Evolutionary conservation across 2,113 vertebrate genomes (phyloP).

Genomic region (Leptocoma aspasia): DNA sequence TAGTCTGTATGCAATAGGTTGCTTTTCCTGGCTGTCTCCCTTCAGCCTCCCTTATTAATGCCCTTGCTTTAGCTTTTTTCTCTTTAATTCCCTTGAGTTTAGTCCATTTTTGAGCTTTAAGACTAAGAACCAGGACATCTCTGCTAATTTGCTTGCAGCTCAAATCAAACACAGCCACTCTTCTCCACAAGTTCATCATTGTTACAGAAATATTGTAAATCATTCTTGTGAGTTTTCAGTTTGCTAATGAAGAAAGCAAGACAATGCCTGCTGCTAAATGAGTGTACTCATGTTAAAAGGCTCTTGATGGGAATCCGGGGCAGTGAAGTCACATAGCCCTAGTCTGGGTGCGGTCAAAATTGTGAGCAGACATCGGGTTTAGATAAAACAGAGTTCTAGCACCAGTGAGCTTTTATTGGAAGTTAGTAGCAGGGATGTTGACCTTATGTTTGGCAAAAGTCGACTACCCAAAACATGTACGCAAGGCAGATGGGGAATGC

Average conservation of each 20-base stretch:
- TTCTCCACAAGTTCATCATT: neutral
- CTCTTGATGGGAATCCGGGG: slow-evolving; percentile 11
- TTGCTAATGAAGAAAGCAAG: slow-evolving; percentile 39
- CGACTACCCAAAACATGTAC: slow-evolving; percentile 26
- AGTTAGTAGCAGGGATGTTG: slow-evolving; percentile 45
- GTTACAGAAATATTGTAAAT: neutral
- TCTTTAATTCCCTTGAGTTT: neutral
- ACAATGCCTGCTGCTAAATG: slow-evolving; percentile 11
- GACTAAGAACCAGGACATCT: neutral
- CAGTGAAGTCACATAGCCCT: slow-evolving; percentile 15
- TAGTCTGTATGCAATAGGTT: neutral
- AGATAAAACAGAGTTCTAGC: slow-evolving; percentile 23
- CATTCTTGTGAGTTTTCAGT: neutral
- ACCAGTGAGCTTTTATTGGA: neutral
- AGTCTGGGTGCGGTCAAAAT: slow-evolving; percentile 34
- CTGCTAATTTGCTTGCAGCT: neutral
- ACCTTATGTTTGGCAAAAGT: slow-evolving; percentile 65
- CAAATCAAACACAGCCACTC: neutral
- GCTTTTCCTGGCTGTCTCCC: neutral
- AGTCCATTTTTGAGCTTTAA: neutral
- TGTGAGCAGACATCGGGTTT: slow-evolving; percentile 44
- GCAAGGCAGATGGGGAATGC: slow-evolving; percentile 55
- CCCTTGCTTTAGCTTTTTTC: neutral
- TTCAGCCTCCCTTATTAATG: neutral
- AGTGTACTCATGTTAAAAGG: neutral